Evolutionary conservation across 2,888 invertebrate genomes (phyloP).

Genomic region (Disparrhopalites patrizii): DNA sequence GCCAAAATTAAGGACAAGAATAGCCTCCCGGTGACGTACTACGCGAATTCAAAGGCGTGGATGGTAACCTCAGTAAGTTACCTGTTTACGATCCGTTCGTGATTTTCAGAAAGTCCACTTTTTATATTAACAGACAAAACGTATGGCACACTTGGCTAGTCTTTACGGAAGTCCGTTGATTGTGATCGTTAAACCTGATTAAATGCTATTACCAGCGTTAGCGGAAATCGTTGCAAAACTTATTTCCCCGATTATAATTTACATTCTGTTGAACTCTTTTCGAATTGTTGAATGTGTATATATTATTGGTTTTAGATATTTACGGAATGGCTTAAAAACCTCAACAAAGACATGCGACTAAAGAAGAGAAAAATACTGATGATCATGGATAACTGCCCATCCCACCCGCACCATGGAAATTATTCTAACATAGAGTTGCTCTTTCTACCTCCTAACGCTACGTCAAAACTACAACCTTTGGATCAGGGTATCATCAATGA

Average conservation of each 20-base stretch:
- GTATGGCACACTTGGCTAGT: too few relatives aligned
- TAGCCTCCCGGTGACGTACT: constrained; percentile 41
- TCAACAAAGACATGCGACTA: constrained; percentile 18
- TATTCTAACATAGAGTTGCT: background rate
- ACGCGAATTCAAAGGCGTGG: constrained; percentile 49
- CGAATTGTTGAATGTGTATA: background rate
- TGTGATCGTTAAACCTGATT: too few relatives aligned
- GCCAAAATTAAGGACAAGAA: constrained; percentile 2
- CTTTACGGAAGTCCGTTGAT: too few relatives aligned
- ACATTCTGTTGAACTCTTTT: background rate
- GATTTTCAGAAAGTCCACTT: too few relatives aligned
- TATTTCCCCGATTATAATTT: background rate
- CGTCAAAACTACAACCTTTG: background rate
- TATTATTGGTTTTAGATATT: too few relatives aligned
- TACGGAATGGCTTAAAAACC: constrained; percentile 20
- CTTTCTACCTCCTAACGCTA: constrained; percentile 5
- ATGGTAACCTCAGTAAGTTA: too few relatives aligned
- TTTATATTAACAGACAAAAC: too few relatives aligned
- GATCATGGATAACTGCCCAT: constrained; percentile 28
- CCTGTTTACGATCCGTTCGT: too few relatives aligned
- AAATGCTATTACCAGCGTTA: too few relatives aligned
- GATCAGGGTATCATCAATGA: constrained; percentile 20
- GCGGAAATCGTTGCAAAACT: too few relatives aligned
- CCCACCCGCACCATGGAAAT: constrained; percentile 13
- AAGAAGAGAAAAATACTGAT: constrained; percentile 27